Base-by-base conservation (phyloP, 1,140 invertebrate species). In the Papilio glaucus region DNA sequence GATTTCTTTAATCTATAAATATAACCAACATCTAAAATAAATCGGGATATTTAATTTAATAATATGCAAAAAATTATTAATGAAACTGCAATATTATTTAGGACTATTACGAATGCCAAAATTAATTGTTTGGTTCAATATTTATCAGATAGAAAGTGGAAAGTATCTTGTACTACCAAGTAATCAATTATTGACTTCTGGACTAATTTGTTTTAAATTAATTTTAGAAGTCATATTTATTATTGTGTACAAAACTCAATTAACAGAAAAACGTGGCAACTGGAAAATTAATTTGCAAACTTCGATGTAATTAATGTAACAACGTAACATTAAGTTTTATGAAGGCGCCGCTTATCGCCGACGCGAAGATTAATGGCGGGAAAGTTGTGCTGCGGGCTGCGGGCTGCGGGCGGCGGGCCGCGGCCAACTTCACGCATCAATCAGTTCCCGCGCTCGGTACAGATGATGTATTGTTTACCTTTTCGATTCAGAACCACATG, bases 331-430 rank as follows among this genome's bases (percentile, higher is more conserved):
- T 62, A 33, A 38, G 29, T 63, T 33, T 33, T 33, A 38, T 33
- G 61, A 63, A 63, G 61, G 26, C 26, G 33, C 61, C n/a, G 61
- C 61, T 63, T 63, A 63, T 63, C 61, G 61, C 61, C 29, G 61
- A 29, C 3, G 12, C 26, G 13, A 10, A 63, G 61, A 63, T 63
- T 63, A 37, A 63, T 63, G 26, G 61, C 61, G 61, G 29, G 61
- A 39, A 63, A 63, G 29, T 38, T 63, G 61, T 18, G 33, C n/a
- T 15, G 33, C 61, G 61, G 33, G n/a, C n/a, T n/a, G n/a, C n/a
- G n/a, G n/a, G n/a, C n/a, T n/a, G n/a, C n/a, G n/a, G n/a, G n/a
- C n/a, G n/a, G n/a, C n/a, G n/a, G n/a, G n/a, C n/a, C n/a, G n/a
- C n/a, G n/a, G n/a, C n/a, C 33, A 63, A 63, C 33, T 63, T 63